These are phyloP conservation scores for Linepithema humile DNA, from an alignment of 1,140 invertebrate genomes.

Conservation along the genomic window DNA sequence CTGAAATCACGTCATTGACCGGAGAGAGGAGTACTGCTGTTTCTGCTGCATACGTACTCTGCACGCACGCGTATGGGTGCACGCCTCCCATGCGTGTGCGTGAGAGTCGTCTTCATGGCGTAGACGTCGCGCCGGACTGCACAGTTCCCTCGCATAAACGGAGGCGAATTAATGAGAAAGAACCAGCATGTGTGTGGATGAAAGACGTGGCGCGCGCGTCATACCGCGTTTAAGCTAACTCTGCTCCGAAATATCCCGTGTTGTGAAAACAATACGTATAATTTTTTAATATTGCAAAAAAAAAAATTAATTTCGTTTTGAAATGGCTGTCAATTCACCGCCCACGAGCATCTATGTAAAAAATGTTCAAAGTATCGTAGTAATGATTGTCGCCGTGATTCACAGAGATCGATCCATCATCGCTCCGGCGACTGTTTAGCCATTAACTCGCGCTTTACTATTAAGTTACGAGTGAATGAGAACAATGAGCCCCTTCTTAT, in stretches of 20 bases:
- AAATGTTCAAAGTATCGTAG: not conserved
- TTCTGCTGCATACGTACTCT: not conserved
- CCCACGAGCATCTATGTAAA: not conserved
- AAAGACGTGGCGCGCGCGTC: not conserved
- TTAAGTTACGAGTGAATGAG: slow-evolving; percentile 20
- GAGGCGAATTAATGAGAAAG: slow-evolving; percentile 42
- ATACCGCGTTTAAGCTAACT: slow-evolving; percentile 32
- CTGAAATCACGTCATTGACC: slow-evolving; percentile 55
- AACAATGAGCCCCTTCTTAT: slow-evolving; percentile 20
- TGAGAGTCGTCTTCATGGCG: slow-evolving; percentile 40
- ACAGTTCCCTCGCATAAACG: slow-evolving; percentile 19
- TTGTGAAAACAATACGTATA: not conserved
- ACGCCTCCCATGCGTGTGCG: slow-evolving; percentile 23
- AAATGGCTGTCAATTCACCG: too few species aligned
- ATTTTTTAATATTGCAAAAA: not conserved
- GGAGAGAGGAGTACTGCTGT: not conserved
- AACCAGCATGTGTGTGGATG: slow-evolving; percentile 15
- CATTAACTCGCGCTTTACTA: not conserved
- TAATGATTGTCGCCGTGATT: not conserved
- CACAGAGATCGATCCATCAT: not conserved
- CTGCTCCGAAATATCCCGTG: not conserved
- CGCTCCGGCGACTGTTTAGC: not conserved
- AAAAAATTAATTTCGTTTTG: not conserved
- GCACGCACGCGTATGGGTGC: not conserved
- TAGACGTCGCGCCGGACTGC: slow-evolving; percentile 25